Conservation (phyloP, 2,888 invertebrate genomes). For the Agonopterix arenella region DNA sequence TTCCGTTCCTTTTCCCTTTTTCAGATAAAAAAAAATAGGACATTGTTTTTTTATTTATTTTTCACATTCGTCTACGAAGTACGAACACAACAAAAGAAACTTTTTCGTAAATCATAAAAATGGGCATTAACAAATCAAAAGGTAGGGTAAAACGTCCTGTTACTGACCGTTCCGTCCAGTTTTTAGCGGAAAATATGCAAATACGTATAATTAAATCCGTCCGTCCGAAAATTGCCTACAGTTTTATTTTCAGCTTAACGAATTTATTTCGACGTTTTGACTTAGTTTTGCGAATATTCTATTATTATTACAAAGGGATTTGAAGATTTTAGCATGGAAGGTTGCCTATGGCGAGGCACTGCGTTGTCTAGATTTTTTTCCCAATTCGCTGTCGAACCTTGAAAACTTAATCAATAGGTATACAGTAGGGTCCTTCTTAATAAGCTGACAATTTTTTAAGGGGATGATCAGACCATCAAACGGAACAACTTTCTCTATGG, state of each 20-base stretch:
- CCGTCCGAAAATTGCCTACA: slow-evolving; percentile 36
- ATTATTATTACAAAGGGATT: too few species aligned
- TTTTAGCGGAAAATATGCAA: slow-evolving; percentile 51
- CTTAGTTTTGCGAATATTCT: slow-evolving; percentile 5
- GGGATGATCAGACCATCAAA: too few species aligned
- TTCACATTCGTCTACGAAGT: slow-evolving; percentile 1
- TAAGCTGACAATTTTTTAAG: too few species aligned
- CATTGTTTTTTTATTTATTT: neutral
- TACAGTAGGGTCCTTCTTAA: too few species aligned
- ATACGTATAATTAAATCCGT: slow-evolving; percentile 56
- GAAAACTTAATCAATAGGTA: too few species aligned
- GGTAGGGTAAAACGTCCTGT: slow-evolving; percentile 36
- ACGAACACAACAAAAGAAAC: slow-evolving; percentile 12
- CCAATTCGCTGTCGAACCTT: too few species aligned
- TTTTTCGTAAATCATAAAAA: slow-evolving; percentile 28
- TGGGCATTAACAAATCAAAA: slow-evolving; percentile 42
- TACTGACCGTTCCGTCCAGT: slow-evolving; percentile 27
- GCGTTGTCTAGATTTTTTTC: too few species aligned
- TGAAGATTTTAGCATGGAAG: too few species aligned
- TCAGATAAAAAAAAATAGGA: neutral
- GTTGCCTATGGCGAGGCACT: too few species aligned
- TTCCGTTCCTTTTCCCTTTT: too few species aligned
- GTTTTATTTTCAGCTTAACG: slow-evolving; percentile 25
- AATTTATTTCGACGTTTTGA: slow-evolving; percentile 6
- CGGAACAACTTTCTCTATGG: too few species aligned